A percentile compares a stretch with the other conserved stretches of the same genome.
Evolutionary conservation across 1,140 invertebrate genomes (phyloP).

Genomic region (Heliconius congener): DNA sequence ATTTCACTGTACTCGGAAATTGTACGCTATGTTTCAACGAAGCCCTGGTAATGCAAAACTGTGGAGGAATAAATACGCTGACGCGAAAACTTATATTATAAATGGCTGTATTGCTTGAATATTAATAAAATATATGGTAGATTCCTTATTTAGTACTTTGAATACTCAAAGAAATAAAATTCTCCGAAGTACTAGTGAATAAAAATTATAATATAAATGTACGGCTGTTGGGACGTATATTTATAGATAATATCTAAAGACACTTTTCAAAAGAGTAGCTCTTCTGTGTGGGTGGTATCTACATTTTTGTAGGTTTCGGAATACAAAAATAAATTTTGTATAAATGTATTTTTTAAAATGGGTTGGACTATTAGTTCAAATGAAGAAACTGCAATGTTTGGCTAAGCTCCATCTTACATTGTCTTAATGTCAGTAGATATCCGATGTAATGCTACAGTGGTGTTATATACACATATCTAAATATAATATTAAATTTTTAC

Average conservation of each 20-base stretch:
- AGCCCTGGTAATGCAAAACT: constrained; percentile 17
- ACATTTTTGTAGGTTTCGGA: background rate
- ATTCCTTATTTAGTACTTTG: background rate
- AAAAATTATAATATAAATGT: background rate
- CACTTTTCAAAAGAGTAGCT: background rate
- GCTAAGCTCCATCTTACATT: background rate
- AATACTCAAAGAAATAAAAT: background rate
- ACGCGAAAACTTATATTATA: background rate
- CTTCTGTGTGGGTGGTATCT: background rate
- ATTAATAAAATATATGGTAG: background rate
- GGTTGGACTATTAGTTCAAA: background rate
- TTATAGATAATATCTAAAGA: background rate
- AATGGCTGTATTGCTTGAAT: background rate
- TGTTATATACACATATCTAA: too few relatives aligned
- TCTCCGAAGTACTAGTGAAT: background rate
- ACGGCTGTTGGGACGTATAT: too few relatives aligned
- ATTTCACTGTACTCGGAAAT: constrained; percentile 61
- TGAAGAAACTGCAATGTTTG: background rate
- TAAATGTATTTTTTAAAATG: background rate
- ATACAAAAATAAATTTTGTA: background rate
- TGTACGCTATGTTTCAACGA: constrained; percentile 50
- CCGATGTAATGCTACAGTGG: background rate
- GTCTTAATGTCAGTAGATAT: background rate
- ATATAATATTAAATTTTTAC: too few relatives aligned
- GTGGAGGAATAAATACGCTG: background rate